These are phyloP conservation scores for Hydropotes inermis DNA, from an alignment of 2,113 vertebrate species.

Conservation along the genomic window DNA sequence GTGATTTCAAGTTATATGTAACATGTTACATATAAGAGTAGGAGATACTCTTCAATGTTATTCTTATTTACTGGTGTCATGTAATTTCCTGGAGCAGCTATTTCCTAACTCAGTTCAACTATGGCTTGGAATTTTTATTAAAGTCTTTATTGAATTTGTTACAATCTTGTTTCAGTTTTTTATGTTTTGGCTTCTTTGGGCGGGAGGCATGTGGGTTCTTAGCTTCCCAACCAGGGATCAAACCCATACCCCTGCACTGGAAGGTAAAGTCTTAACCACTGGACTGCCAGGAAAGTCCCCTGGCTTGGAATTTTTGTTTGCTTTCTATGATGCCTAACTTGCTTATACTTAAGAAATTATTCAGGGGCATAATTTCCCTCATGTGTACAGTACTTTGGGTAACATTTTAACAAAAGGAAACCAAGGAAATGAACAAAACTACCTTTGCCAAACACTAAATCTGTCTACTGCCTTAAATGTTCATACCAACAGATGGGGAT, in stretches of 20 bases:
- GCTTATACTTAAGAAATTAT: background rate
- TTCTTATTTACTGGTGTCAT: background rate
- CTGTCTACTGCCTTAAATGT: background rate
- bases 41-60: background rate
- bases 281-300: background rate
- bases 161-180: background rate
- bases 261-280: background rate
- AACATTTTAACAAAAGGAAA: constrained; percentile 3
- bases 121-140: background rate
- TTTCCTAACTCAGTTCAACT: background rate
- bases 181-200: background rate
- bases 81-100: background rate
- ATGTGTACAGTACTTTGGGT: background rate
- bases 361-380: background rate
- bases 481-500: background rate
- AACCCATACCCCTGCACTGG: background rate
- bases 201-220: background rate
- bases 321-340: background rate
- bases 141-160: background rate
- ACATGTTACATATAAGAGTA: background rate
- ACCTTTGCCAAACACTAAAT: background rate
- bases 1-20: background rate
- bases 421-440: background rate
- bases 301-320: background rate
- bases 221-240: background rate